Evolutionary conservation across 2,113 vertebrate species (phyloP), one percentile per base, ranked within the genome.

Genomic region (Eudorcas thomsonii): DNA sequence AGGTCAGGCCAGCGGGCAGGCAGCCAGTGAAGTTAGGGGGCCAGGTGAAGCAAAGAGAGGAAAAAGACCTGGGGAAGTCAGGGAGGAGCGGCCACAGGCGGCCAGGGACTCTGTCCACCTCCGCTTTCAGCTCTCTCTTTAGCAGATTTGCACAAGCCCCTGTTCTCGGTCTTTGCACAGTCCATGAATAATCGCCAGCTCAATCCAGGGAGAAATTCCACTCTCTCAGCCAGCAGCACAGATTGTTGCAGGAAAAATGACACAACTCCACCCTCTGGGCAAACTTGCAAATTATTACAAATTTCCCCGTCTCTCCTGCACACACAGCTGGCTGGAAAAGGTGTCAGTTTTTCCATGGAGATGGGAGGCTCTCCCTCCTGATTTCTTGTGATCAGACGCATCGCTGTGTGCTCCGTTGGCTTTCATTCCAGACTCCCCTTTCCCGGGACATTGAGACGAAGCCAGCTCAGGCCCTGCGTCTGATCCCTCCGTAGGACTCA

Each of bases 221-320:
- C 9, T 33, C 83, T 91, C 89, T 95, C 96, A 98, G 98, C 97
- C 97, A 98, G 94, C 88, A 97, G 90, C 96, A 94, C 93, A 95
- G 93, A 97, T 59, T 81, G 91, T 84, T 94, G 95, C 87, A 95
- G 97, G 91, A 91, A 96, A 98, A 98, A 97, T 93, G 95, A 97
- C 94, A 96, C 88, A 97, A 91, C 71, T 83, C 33, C 59, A 96
- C 96, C 93, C 95, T 97, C 87, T 96, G 97, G 98, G 96, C 97
- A 96, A 97, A 91, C 83, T 94, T 96, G 88, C 96, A 95, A 91
- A 97, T 92, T 81, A 97, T 89, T 96, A 90, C 94, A 89, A 48
- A 97, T 98, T 92, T 97, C 91, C 83, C 89, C n/a, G 0, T 50
- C 54, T 3, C 91, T 84, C 55, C 16, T 64, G 71, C 57, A 55